Evolutionary conservation across 2,888 invertebrate species (phyloP), one percentile per base, ranked within the genome.

Genomic region (Papilio gigon): DNA sequence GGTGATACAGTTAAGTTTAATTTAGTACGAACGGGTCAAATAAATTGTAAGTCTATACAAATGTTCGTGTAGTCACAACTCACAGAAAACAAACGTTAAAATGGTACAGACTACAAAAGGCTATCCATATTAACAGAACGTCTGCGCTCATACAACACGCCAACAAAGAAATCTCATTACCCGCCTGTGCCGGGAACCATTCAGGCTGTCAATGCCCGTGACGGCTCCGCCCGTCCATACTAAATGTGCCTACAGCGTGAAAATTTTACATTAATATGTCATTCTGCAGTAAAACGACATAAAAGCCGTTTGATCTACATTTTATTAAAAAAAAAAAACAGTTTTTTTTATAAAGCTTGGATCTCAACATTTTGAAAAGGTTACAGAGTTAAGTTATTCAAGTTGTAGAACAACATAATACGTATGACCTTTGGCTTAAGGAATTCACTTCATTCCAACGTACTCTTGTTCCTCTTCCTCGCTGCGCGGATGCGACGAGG

Each of bases 91-190:
- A 42, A 42, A 17, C 5, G 40, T 40, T 12, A 3, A 5, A 37
- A 37, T 14, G 14, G 14, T 14, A 40, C 14, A 40, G 14, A n/a
- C 2, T 11, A 50, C 50, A 50, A 30, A 30, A 30, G 53, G 2
- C 30, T 17, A 30, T 59, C 17, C 1, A 30, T 59, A 22, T 59
- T 58, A 30, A 33, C 17, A 12, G 56, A 30, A 27, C n/a, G 9
- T 56, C 30, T 30, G 6, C n/a, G n/a, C n/a, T 9, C 62, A 20
- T 62, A 33, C 44, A 47, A 63, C 33, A 62, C 35, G 20, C 33
- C 12, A 47, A 63, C 47, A 47, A 63, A 27, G 35, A 35, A 63
- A 42, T 22, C 44, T 63, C 47, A 63, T 63, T 47, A 47, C 22
- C 30, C 30, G 62, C 47, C 12, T 33, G 44, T 22, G 17, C 30